Conservation (phyloP, 2,888 invertebrate genomes). For the Laothoe populi region DNA sequence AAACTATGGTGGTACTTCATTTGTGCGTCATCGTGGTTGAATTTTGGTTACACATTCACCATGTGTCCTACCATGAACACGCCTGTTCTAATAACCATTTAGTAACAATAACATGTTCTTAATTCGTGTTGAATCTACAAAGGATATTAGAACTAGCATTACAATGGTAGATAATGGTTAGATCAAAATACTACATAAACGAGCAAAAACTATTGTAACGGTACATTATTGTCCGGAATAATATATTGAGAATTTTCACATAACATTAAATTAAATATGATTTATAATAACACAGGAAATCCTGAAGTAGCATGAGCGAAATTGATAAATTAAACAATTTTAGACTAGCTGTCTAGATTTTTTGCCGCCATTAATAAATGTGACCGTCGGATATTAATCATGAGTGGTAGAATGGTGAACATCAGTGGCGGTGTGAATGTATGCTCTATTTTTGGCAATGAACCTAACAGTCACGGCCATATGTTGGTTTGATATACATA, state of each 20-base stretch:
- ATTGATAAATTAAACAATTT: constrained; percentile 16
- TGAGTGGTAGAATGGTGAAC: background rate
- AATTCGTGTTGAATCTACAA: too few species aligned
- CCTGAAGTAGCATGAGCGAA: background rate
- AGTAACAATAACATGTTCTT: too few species aligned
- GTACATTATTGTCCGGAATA: background rate
- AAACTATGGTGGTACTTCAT: too few species aligned
- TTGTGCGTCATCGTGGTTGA: too few species aligned
- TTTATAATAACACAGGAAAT: background rate
- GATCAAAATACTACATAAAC: background rate
- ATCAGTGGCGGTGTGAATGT: constrained; percentile 9
- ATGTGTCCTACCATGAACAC: too few species aligned
- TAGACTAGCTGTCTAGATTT: constrained; percentile 6
- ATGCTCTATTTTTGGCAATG: constrained; percentile 58
- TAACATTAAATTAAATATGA: constrained; percentile 3
- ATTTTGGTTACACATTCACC: too few species aligned
- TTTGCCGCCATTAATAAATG: constrained; percentile 17
- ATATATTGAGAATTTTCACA: background rate
- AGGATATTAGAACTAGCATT: too few species aligned
- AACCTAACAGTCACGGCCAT: constrained; percentile 45
- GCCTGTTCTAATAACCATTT: too few species aligned
- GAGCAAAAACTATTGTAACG: constrained; percentile 1
- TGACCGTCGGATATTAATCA: constrained; percentile 17
- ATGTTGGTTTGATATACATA: constrained; percentile 22
- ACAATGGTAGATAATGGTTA: too few species aligned